Conservation (phyloP, 2,113 vertebrate genomes). For the Epinephelus cyanopodus region DNA sequence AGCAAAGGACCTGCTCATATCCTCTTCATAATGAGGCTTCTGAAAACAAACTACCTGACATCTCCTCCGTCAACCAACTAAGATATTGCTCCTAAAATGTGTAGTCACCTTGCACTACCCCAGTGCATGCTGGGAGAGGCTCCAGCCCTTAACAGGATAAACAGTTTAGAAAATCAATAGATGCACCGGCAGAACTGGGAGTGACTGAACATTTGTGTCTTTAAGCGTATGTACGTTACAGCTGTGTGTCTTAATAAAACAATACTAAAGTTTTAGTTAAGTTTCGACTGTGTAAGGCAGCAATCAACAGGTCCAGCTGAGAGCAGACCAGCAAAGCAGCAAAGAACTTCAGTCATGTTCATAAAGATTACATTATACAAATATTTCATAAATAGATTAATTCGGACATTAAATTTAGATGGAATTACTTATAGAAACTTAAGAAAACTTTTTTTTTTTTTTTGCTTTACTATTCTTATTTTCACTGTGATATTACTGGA, state of each 20-base stretch:
- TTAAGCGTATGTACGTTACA: too few relatives aligned
- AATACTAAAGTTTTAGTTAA: too few relatives aligned
- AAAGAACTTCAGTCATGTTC: not conserved
- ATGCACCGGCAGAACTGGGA: not conserved
- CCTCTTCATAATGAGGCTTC: too few relatives aligned
- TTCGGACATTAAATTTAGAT: too few relatives aligned
- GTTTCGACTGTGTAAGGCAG: not conserved
- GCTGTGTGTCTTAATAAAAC: too few relatives aligned
- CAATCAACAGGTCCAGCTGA: too few relatives aligned
- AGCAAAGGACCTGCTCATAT: too few relatives aligned
- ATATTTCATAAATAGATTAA: not conserved
- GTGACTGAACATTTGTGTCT: too few relatives aligned
- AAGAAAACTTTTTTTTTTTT: not conserved
- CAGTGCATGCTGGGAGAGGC: constrained; percentile 34
- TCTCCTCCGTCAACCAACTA: not conserved
- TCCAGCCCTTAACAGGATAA: not conserved
- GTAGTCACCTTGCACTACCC: not conserved
- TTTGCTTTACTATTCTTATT: not conserved
- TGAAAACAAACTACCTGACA: not conserved
- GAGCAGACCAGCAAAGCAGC: not conserved
- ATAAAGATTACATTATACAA: not conserved
- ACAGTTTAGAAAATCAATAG: not conserved
- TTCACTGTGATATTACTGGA: not conserved
- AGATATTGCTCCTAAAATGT: not conserved
- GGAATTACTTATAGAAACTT: too few relatives aligned